These are phyloP conservation scores for Sus scrofa DNA, from an alignment of 2,113 vertebrate genomes.

Conservation along the genomic window T2T-Sscrofa CM000812.6:172720001-172720500, in stretches of 20 bases:
- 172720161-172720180: conserved; percentile 90
- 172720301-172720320: conserved; percentile 90
- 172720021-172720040: no score
- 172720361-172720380: background rate
- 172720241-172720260: conserved; percentile 98
- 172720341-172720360: fast-evolving
- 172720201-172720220: conserved; percentile 90
- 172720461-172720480: fast-evolving
- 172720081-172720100: background rate
- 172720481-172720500: background rate
- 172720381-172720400: background rate
- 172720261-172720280: conserved; percentile 96
- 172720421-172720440: background rate
- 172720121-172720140: background rate
- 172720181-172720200: conserved; percentile 89
- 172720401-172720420: background rate
- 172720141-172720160: conserved; percentile 84
- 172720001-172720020: background rate
- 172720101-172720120: background rate
- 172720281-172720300: conserved; percentile 93
- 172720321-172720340: background rate
- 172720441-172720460: background rate
- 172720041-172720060: background rate
- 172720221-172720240: conserved; percentile 92
- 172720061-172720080: background rate